phyloP scores from a whole-genome alignment of 1,140 invertebrate species.

The Pogonomyrmex californicus region DNA sequence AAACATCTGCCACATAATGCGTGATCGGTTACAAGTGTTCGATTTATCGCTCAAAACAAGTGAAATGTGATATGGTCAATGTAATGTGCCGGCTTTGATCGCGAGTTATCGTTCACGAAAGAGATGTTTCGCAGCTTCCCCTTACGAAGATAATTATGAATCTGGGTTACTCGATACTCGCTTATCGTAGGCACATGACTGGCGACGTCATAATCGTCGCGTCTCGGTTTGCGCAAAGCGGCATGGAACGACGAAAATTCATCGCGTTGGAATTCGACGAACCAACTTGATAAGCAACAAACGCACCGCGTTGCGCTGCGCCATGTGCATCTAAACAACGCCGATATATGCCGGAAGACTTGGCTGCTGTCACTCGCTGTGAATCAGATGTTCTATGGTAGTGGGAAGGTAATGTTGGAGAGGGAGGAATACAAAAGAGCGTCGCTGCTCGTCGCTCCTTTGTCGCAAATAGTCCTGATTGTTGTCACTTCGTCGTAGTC shows the following conservation, averaged over 20 bases:
- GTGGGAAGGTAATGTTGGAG: neutral
- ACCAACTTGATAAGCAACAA: neutral
- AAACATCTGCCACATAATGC: neutral
- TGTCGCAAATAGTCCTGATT: neutral
- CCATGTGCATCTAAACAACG: neutral
- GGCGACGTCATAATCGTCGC: neutral
- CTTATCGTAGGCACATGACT: slow-evolving; percentile 22
- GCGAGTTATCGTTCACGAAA: slow-evolving; percentile 24
- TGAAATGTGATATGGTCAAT: neutral
- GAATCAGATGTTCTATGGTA: slow-evolving; percentile 23
- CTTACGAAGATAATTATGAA: neutral
- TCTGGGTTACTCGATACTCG: slow-evolving; percentile 42
- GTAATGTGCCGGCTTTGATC: neutral
- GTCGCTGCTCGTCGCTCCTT: neutral
- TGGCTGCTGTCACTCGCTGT: neutral
- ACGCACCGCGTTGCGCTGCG: neutral
- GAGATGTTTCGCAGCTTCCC: neutral
- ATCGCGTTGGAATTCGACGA: neutral
- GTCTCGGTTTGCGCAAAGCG: too few species aligned
- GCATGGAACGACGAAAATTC: neutral
- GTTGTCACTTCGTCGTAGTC: neutral
- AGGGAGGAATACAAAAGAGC: slow-evolving; percentile 26
- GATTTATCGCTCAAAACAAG: neutral
- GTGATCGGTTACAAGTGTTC: neutral
- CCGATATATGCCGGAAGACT: neutral